Evolutionary conservation across 2,797 vertebrate species (phyloP).

Genomic region (Cirrhinus molitorella): DNA sequence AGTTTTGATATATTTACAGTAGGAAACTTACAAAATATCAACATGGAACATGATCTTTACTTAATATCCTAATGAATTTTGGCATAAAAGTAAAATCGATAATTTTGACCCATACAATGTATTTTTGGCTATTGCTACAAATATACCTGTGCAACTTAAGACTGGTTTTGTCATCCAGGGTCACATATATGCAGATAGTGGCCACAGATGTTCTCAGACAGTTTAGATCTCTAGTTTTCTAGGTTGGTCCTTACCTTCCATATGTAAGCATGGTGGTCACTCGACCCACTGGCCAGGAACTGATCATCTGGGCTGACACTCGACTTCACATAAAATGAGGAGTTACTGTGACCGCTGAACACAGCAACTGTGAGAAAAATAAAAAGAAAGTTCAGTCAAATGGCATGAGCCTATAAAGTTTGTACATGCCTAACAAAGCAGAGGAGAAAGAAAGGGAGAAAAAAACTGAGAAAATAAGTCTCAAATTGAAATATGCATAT

Average conservation of each 20-base stretch:
- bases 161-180: too few species aligned
- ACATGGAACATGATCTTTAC: too few species aligned
- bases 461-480: not conserved
- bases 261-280: conserved; percentile 89
- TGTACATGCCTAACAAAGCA: not conserved
- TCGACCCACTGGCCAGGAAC: conserved; percentile 95
- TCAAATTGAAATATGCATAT: too few species aligned
- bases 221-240: not conserved
- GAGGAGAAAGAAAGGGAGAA: not conserved
- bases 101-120: too few species aligned
- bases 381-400: not conserved
- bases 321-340: conserved; percentile 95
- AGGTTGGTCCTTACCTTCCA: conserved; percentile 87
- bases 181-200: not conserved
- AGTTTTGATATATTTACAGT: too few species aligned
- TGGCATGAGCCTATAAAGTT: not conserved
- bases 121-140: too few species aligned
- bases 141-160: too few species aligned
- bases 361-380: conserved; percentile 78
- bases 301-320: conserved; percentile 92
- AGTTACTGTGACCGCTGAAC: conserved; percentile 94
- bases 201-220: too few species aligned
- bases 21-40: too few species aligned
- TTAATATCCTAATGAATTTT: too few species aligned
- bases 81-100: too few species aligned